A percentile compares a stretch with the other conserved stretches of the same genome.
Evolutionary conservation across 2,888 invertebrate genomes (phyloP).

Genomic region (Trichopoda pennipes): DNA sequence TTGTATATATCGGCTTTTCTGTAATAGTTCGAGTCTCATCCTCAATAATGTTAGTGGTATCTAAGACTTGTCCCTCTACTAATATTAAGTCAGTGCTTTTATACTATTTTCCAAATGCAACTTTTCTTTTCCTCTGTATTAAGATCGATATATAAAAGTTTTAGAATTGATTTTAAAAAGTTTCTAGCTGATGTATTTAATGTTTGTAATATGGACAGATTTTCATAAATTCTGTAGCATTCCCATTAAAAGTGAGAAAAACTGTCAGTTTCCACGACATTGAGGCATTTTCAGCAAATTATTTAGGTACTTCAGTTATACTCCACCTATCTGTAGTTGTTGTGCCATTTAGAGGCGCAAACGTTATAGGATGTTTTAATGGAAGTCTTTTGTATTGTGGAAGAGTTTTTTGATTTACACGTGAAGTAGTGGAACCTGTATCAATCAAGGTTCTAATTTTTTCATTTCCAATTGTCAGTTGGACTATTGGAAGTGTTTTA

Average conservation of each 20-base stretch:
- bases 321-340: constrained; percentile 25
- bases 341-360: constrained; percentile 42
- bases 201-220: constrained; percentile 10
- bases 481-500: constrained; percentile 49
- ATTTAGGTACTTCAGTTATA: constrained; percentile 37
- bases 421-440: constrained; percentile 57
- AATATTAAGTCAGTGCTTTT: too few species aligned
- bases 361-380: constrained; percentile 24
- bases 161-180: too few species aligned
- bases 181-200: neutral
- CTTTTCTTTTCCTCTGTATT: too few species aligned
- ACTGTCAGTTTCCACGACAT: constrained; percentile 53
- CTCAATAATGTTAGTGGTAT: too few species aligned
- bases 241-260: constrained; percentile 16
- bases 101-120: too few species aligned
- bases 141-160: too few species aligned
- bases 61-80: too few species aligned
- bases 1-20: too few species aligned
- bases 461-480: constrained; percentile 32
- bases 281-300: constrained; percentile 45
- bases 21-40: too few species aligned
- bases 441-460: constrained; percentile 47
- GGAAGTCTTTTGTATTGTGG: constrained; percentile 31
- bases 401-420: constrained; percentile 46
- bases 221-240: constrained; percentile 11